Evolutionary conservation across 2,888 invertebrate species (phyloP), one percentile per base, ranked within the genome.

Genomic region (Eumacrocentrus americanus): DNA sequence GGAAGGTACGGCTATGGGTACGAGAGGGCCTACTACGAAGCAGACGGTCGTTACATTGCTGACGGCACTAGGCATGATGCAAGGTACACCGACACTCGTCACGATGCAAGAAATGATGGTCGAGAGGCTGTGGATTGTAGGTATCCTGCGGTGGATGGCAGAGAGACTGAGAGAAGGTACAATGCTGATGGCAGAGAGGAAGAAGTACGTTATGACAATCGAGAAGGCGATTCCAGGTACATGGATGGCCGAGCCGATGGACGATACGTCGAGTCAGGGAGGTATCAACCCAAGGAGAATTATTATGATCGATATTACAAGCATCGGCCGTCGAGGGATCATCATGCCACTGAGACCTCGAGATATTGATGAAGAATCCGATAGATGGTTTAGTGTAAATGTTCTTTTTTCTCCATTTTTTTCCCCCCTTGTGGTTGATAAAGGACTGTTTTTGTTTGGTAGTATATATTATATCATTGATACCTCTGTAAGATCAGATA

Each of bases 241-340:
- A 42, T 63, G 38, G 68, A 68, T 11, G 55, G 60, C 48, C 61
- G 66, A 11, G 52, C 34, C 12, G 67, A 68, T 37, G 65, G 58
- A 14, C 66, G 73, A 46, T 72, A 69, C n/a, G n/a, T n/a, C 63
- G 70, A 70, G 9, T 55, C 67, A 4, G 60, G 70, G 22, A 65
- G 72, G 40, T 72, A 75, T 56, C 68, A 72, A 7, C 42, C 72
- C 29, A 80, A 80, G 61, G 80, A 80, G 52, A 80, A 79, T 58
- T 81, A 81, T 62, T 81, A 80, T 63, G 80, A 80, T 60, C 74
- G 80, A 34, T 80, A 80, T 63, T 81, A 81, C 71, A 81, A 81
- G 65, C 77, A 78, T 58, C 71, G 80, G 51, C 77, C 79, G 1
- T 63, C 80, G 71, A 75, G 80, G 72, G 80, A 80, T 61, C 77